phyloP scores from a whole-genome alignment of 2,797 vertebrate genomes.

The Gadopsis bispinosus region DNA sequence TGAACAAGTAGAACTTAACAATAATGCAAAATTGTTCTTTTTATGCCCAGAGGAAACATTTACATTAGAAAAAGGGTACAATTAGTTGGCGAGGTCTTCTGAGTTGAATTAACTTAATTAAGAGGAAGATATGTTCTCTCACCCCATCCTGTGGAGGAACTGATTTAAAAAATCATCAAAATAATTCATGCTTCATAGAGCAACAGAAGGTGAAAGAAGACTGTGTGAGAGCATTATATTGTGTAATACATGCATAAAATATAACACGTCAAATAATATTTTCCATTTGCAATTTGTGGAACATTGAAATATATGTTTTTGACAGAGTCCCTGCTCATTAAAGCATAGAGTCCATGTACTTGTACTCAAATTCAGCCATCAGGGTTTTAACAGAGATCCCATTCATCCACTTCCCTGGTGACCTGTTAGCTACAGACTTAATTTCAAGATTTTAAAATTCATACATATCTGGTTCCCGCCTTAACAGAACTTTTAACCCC shows the following conservation, averaged over 20 bases:
- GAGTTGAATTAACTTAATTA: slow-evolving; percentile 27
- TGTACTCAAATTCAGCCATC: slow-evolving; percentile 34
- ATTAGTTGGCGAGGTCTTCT: background rate
- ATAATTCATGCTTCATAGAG: background rate
- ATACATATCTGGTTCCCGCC: slow-evolving; percentile 2
- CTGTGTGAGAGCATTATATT: background rate
- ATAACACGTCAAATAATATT: background rate
- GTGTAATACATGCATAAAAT: background rate
- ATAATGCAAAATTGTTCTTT: slow-evolving; percentile 6
- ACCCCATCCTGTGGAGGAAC: background rate
- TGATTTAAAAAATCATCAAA: background rate
- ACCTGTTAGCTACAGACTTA: slow-evolving; percentile 34
- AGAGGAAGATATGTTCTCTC: slow-evolving; percentile 11
- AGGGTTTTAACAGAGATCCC: slow-evolving; percentile 41
- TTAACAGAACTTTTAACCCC: slow-evolving; percentile 13
- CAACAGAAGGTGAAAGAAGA: background rate
- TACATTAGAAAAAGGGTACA: background rate
- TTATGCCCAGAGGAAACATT: slow-evolving; percentile 13
- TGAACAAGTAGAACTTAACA: slow-evolving; percentile 27
- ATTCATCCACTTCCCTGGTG: slow-evolving; percentile 44
- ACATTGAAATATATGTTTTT: background rate
- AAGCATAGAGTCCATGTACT: slow-evolving; percentile 13
- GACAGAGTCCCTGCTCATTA: slow-evolving; percentile 30
- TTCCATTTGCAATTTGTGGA: background rate
- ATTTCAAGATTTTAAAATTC: slow-evolving; percentile 29